Percentiles rank a stretch among this genome's conserved stretches.
phyloP scores from a whole-genome alignment of 2,888 invertebrate species.

The Cheiracanthium punctorium region DNA sequence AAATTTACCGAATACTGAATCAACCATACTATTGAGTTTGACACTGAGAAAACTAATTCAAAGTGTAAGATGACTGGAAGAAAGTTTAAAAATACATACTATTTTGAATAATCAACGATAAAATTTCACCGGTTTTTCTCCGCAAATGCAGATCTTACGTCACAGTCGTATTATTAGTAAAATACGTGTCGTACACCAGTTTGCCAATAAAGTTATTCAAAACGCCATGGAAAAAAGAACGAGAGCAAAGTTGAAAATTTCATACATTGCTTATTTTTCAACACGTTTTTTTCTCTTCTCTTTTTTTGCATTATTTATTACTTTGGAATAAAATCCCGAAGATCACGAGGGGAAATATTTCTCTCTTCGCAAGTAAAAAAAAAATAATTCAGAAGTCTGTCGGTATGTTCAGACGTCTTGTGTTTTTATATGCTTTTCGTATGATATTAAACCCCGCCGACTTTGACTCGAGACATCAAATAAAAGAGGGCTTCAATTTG shows the following conservation, averaged over 20 bases:
- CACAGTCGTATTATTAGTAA: neutral
- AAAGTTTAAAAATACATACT: no score
- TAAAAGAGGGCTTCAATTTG: slow-evolving; percentile 64
- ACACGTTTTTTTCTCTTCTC: slow-evolving; percentile 30
- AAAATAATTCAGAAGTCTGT: slow-evolving; percentile 25
- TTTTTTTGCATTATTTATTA: slow-evolving; percentile 61
- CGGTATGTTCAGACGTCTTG: slow-evolving; percentile 37
- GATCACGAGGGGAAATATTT: slow-evolving; percentile 48
- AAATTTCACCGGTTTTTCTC: no score
- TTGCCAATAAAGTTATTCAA: neutral
- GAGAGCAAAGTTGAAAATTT: slow-evolving; percentile 1
- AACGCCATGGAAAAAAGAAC: neutral
- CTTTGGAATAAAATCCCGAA: slow-evolving; percentile 57
- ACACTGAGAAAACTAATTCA: no score
- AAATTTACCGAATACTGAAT: no score
- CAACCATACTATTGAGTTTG: no score
- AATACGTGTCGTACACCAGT: neutral
- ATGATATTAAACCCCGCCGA: slow-evolving; percentile 64
- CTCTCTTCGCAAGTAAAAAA: slow-evolving; percentile 32
- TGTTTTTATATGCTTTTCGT: slow-evolving; percentile 56
- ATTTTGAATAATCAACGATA: no score
- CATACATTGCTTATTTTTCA: neutral
- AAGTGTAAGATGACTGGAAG: no score
- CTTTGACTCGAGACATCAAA: slow-evolving; percentile 61
- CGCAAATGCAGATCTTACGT: neutral